phyloP scores from a whole-genome alignment of 2,888 invertebrate genomes.

The Acronicta leporina region DNA sequence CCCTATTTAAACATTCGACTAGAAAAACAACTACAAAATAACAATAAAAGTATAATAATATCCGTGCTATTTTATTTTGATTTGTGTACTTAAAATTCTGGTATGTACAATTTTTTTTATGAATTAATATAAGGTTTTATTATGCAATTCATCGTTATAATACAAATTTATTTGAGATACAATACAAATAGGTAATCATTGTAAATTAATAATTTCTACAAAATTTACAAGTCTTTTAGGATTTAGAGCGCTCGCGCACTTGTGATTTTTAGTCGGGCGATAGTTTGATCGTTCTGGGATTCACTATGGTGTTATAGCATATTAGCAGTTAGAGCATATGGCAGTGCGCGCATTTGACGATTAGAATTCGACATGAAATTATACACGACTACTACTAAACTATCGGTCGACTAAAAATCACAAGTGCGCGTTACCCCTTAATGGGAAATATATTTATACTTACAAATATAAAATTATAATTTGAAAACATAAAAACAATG shows the following conservation, averaged over 20 bases:
- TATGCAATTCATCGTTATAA: conserved; percentile 25
- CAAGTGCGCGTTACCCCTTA: no score
- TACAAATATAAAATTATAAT: conserved; percentile 3
- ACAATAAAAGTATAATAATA: conserved; percentile 57
- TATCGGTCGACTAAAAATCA: no score
- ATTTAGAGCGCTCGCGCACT: no score
- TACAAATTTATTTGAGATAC: conserved; percentile 6
- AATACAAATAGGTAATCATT: neutral
- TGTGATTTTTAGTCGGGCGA: no score
- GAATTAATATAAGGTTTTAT: conserved; percentile 34
- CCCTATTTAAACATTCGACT: conserved; percentile 60
- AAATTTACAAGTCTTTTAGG: conserved; percentile 48
- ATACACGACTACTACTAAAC: no score
- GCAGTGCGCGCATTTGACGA: no score
- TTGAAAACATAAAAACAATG: neutral
- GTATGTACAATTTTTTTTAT: conserved; percentile 47
- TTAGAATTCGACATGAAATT: no score
- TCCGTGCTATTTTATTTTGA: conserved; percentile 65
- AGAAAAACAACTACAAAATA: conserved; percentile 65
- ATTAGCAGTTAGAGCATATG: no score
- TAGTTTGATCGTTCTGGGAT: no score
- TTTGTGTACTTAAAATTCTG: conserved; percentile 45
- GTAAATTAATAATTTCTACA: conserved; percentile 15
- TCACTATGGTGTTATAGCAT: no score
- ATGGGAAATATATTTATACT: conserved; percentile 9